Evolutionary conservation across 35 echinoderm and acorn worm species (phyloP), one percentile per base, ranked within the genome.

Genomic region (Ophiothrix spiculata): DNA sequence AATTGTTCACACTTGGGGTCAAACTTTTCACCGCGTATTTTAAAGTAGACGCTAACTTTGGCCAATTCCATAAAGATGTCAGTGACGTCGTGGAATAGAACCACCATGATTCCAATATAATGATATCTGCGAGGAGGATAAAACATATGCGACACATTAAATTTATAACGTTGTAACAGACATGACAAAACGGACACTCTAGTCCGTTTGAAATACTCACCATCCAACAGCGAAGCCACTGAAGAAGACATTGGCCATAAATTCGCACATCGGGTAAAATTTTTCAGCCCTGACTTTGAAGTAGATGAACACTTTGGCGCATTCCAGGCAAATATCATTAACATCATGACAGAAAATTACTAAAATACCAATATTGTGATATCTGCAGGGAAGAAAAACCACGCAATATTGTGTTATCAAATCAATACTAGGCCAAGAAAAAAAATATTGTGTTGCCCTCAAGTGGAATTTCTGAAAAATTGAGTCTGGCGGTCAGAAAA

Each of bases 301-400:
- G 89, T 98, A 98, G 39, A 94, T 88, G 21, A 86, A 87, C 37
- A 87, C 85, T 83, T 98, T 98, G 0, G 95, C 89, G 64, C 87
- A 91, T 75, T 98, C 95, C 40, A 98, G 88, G 85, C 87, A 98
- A 37, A 98, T 93, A 73, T 98, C 95, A 75, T 90, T 94, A 69
- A 91, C 94, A 76, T 98, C 95, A 80, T 98, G 95, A 79, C 86
- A 98, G 73, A 98, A 91, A 28, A 98, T 84, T 38, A 98, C 95
- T 81, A 98, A 79, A 36, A 91, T 78, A 54, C 95, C 95, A 3
- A 93, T 86, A 36, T 75, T 88, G 39, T 93, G 93, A 64, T 93
- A 98, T 80, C 95, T 98, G 76, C 74, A 37, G 36, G 15, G 34
- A 40, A 78, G 36, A 83, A 91, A 73, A 87, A 54, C 45, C 36